Percentiles rank a stretch among this genome's conserved stretches.
Evolutionary conservation across 2,113 vertebrate species (phyloP).

Genomic region (Grantiella picta): DNA sequence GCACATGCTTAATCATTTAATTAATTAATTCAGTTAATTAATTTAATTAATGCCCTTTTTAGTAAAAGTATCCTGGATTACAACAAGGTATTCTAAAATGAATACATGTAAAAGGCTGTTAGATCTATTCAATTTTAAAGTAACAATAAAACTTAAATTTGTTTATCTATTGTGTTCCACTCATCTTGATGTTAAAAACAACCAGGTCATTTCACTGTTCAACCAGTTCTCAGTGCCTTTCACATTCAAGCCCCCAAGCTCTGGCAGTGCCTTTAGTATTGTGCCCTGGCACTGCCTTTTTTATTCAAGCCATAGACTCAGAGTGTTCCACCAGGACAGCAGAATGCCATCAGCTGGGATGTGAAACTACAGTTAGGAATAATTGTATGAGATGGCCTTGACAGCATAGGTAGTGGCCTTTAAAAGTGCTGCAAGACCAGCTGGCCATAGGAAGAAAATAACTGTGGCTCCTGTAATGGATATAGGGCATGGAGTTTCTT

Average conservation of each 20-base stretch:
- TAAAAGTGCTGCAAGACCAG: background rate
- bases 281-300: background rate
- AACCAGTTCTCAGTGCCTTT: background rate
- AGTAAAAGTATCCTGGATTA: background rate
- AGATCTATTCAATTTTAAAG: background rate
- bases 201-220: background rate
- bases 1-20: background rate
- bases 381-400: background rate
- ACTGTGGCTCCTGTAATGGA: background rate
- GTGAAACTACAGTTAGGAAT: background rate
- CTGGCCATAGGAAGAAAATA: background rate
- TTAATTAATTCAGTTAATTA: too few relatives aligned
- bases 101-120: background rate
- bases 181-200: background rate
- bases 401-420: background rate
- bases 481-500: background rate
- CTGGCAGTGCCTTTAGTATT: background rate
- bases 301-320: background rate
- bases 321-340: background rate
- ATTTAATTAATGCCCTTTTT: background rate
- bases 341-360: background rate
- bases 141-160: background rate
- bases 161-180: background rate
- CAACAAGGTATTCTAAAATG: background rate
- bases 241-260: fast-evolving